These are phyloP conservation scores for Papilio machaon DNA, from an alignment of 1,140 invertebrate genomes.

Conservation along the genomic window DNA sequence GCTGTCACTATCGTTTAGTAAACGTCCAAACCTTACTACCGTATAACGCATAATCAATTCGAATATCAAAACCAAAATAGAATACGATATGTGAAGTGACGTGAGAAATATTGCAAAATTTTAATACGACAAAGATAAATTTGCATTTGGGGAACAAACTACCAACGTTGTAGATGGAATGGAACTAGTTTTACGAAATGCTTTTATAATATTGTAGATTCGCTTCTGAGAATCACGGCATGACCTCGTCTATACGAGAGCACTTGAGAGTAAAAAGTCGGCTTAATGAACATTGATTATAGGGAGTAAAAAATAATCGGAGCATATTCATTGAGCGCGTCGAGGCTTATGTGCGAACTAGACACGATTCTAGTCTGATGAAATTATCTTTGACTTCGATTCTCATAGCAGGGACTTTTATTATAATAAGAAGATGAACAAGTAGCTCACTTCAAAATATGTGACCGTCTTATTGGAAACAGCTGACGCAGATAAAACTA, in stretches of 20 bases:
- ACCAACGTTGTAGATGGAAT: background rate
- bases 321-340: constrained; percentile 45
- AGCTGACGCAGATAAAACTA: background rate
- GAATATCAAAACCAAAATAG: constrained; percentile 44
- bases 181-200: constrained; percentile 41
- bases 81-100: constrained; percentile 46
- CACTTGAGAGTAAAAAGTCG: constrained; percentile 50
- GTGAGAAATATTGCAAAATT: constrained; percentile 51
- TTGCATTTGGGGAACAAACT: constrained; percentile 18
- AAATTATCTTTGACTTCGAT: constrained; percentile 53
- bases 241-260: constrained; percentile 56
- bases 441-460: background rate
- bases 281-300: constrained; percentile 60
- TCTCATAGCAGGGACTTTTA: constrained; percentile 33
- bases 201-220: constrained; percentile 46
- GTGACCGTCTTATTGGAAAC: background rate
- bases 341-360: constrained; percentile 38
- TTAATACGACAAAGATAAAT: constrained; percentile 40
- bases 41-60: constrained; percentile 48
- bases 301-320: constrained; percentile 49
- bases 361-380: constrained; percentile 47
- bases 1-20: constrained; percentile 23
- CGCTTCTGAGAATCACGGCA: constrained; percentile 43
- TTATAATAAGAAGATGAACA: constrained; percentile 7
- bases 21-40: constrained; percentile 13